Conservation (phyloP, 2,113 vertebrate species). For the Turnix velox region DNA sequence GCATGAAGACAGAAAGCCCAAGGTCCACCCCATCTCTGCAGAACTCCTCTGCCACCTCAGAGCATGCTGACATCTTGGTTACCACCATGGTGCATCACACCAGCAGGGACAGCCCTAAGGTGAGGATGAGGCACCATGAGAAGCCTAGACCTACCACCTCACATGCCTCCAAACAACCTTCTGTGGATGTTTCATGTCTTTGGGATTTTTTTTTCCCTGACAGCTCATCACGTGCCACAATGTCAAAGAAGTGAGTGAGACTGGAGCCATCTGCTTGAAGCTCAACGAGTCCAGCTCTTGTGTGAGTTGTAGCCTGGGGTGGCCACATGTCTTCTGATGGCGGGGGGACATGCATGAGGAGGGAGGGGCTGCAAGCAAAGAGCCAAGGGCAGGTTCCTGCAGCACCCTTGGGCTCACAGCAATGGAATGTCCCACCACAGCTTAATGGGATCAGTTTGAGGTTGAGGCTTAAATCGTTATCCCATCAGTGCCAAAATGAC, state of each 20-base stretch:
- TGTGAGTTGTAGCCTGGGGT: slow-evolving; percentile 51
- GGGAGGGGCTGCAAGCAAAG: neutral
- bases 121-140: accelerated
- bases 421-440: accelerated
- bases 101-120: neutral
- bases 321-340: accelerated
- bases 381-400: neutral
- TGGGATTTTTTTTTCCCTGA: neutral
- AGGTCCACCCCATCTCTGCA: accelerated
- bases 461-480: accelerated
- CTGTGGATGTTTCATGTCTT: too few species aligned
- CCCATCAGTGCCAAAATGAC: neutral
- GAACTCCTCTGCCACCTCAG: neutral
- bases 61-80: accelerated
- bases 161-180: accelerated
- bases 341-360: neutral
- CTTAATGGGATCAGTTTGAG: accelerated
- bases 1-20: accelerated
- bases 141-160: accelerated
- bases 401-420: neutral
- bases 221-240: slow-evolving; percentile 60
- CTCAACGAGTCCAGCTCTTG: slow-evolving; percentile 53
- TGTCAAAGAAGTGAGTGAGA: neutral
- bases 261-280: slow-evolving; percentile 62
- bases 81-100: accelerated